Conservation (phyloP, 2,888 invertebrate genomes). For the Parascotia fuliginaria region DNA sequence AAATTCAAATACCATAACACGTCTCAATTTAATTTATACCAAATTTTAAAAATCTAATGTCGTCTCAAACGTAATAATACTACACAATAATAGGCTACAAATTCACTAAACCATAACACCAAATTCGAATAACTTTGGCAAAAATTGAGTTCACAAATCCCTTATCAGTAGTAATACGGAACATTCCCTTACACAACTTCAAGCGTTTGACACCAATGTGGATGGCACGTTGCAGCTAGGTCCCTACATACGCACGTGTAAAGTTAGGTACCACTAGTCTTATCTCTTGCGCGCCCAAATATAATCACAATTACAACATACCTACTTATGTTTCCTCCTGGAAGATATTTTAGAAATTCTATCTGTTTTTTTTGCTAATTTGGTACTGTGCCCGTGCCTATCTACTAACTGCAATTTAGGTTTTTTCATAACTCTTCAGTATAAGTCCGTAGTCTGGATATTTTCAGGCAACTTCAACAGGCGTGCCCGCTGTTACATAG, state of each 20-base stretch:
- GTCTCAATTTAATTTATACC: no score
- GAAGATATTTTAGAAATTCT: slow-evolving; percentile 4
- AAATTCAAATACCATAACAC: no score
- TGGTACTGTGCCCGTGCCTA: no score
- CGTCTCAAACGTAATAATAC: not conserved
- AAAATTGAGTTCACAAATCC: not conserved
- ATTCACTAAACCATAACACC: not conserved
- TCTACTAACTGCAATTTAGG: no score
- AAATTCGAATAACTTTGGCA: not conserved
- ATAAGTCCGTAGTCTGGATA: no score
- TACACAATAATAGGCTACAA: not conserved
- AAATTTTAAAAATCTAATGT: no score
- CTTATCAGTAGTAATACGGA: not conserved
- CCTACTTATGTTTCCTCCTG: not conserved
- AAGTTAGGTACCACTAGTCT: slow-evolving; percentile 59
- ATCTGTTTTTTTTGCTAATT: no score
- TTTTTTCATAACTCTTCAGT: no score
- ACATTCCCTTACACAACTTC: not conserved
- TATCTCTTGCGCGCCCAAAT: slow-evolving; percentile 52
- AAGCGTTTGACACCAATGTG: slow-evolving; percentile 38
- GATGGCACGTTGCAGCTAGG: slow-evolving; percentile 48
- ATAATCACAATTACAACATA: slow-evolving; percentile 40
- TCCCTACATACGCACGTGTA: slow-evolving; percentile 58
- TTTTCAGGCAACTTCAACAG: no score
- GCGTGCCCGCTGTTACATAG: no score